Evolutionary conservation across 2,888 invertebrate species (phyloP).

Genomic region (Adelognathus sp.): DNA sequence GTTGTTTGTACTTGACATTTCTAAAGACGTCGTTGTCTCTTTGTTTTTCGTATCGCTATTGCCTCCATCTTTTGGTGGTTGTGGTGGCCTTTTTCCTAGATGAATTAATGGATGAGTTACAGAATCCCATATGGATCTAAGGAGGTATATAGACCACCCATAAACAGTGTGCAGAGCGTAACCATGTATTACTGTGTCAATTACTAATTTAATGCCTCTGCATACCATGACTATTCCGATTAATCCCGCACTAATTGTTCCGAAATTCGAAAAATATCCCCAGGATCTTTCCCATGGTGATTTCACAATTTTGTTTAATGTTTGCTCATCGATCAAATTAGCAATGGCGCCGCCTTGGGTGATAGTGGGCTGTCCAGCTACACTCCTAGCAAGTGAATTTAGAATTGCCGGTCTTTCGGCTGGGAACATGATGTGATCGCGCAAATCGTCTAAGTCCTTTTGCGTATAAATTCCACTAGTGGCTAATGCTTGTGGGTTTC

Average conservation of each 20-base stretch:
- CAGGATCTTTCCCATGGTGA: neutral
- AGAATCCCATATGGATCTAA: constrained; percentile 20
- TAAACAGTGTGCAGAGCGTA: constrained; percentile 31
- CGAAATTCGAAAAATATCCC: no score
- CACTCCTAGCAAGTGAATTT: constrained; percentile 8
- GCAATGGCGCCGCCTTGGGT: neutral
- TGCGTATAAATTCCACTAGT: constrained; percentile 16
- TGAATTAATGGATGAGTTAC: constrained; percentile 4
- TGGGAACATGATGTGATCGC: constrained; percentile 42
- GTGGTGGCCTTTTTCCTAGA: no score
- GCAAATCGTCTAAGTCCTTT: constrained; percentile 24
- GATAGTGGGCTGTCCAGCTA: neutral
- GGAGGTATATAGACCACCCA: constrained; percentile 13
- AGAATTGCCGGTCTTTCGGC: constrained; percentile 28
- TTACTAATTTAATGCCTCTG: neutral
- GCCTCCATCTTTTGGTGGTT: no score
- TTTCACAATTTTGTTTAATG: neutral
- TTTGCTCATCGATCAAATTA: neutral
- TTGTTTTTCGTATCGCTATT: no score
- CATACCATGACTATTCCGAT: neutral
- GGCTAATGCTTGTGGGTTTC: neutral
- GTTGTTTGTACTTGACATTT: no score
- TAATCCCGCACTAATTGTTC: no score
- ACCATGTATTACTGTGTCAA: constrained; percentile 24
- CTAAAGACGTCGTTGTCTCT: no score